phyloP scores from a whole-genome alignment of 2,888 invertebrate species.

The Xestia sexstrigata region DNA sequence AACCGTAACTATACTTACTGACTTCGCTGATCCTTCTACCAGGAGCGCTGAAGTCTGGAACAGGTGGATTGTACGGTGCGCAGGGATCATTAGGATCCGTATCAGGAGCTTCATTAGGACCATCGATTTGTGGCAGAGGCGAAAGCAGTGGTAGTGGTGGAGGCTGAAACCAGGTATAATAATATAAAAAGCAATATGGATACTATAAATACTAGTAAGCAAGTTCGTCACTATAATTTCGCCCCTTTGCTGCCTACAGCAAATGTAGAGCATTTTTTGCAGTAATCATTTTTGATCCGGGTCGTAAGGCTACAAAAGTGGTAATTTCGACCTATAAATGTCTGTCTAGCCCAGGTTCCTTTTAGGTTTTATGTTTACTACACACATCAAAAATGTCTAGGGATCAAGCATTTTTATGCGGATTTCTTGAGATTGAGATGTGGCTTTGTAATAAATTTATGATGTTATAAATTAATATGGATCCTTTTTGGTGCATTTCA shows the following conservation, averaged over 20 bases:
- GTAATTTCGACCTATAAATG: background rate
- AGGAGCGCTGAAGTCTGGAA: slow-evolving; percentile 72
- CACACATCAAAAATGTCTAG: too few species aligned
- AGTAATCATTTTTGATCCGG: too few species aligned
- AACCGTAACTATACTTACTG: slow-evolving; percentile 69
- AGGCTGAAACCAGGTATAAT: slow-evolving; percentile 20
- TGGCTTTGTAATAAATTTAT: too few species aligned
- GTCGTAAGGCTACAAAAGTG: background rate
- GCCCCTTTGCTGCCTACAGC: background rate
- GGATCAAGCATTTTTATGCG: too few species aligned
- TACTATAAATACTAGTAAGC: background rate
- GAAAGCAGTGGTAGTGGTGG: too few species aligned
- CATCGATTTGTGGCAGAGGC: background rate
- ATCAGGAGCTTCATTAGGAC: too few species aligned
- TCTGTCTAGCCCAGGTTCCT: too few species aligned
- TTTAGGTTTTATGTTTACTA: background rate
- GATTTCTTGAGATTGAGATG: too few species aligned
- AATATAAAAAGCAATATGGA: background rate
- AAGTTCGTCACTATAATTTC: background rate
- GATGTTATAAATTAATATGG: too few species aligned
- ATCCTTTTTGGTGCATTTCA: too few species aligned
- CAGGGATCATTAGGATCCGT: slow-evolving; percentile 31
- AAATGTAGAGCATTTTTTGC: background rate
- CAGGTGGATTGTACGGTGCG: slow-evolving; percentile 48
- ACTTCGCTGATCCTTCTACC: slow-evolving; percentile 74